Evolutionary conservation across 2,888 invertebrate species (phyloP).

Genomic region (Tetragnatha montana): DNA sequence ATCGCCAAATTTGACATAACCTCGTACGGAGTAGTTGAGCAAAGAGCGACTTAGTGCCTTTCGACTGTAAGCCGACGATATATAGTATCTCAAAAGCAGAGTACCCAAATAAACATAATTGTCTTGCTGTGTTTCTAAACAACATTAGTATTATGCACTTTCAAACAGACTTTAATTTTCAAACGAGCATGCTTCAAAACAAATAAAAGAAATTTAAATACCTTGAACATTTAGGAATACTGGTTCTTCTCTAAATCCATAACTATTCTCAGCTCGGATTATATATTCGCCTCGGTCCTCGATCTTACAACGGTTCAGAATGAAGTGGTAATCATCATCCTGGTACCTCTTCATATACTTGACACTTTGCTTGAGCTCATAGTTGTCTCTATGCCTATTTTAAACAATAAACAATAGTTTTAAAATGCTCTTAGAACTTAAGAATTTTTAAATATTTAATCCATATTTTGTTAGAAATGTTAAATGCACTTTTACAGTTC

Average conservation of each 20-base stretch:
- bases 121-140: too few species aligned
- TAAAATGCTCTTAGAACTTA: not conserved
- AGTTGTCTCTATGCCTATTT: constrained; percentile 86
- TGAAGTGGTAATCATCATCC: constrained; percentile 96
- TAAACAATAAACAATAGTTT: not conserved
- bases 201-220: constrained; percentile 74
- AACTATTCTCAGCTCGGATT: constrained; percentile 96
- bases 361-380: constrained; percentile 95
- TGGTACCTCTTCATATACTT: constrained; percentile 99
- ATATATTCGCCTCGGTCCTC: constrained; percentile 98
- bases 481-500: not conserved
- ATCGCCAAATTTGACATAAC: too few species aligned
- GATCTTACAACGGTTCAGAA: constrained; percentile 95
- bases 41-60: too few species aligned
- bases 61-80: too few species aligned
- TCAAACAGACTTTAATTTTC: too few species aligned
- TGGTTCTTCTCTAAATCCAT: constrained; percentile 95
- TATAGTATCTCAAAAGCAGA: not conserved
- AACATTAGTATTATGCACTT: too few species aligned
- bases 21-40: too few species aligned
- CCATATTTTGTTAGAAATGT: not conserved
- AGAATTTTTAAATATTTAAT: not conserved
- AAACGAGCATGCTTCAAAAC: too few species aligned
- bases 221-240: constrained; percentile 97
- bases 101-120: too few species aligned